Base-by-base conservation (phyloP, 2,797 vertebrate genomes). In the Lutjanus campechanus region DNA sequence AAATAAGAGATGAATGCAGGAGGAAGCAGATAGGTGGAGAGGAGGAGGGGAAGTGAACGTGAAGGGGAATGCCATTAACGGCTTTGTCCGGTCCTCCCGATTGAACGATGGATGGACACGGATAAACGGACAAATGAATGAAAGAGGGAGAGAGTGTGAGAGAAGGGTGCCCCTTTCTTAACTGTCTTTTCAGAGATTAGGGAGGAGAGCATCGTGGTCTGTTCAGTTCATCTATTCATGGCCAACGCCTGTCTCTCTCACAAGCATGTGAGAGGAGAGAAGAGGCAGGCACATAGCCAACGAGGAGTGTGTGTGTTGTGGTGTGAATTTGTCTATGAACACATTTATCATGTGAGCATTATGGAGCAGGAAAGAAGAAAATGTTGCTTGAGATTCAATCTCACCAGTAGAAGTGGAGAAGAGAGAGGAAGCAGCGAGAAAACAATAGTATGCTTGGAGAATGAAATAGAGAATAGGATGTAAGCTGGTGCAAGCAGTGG, bases 121-220 rank as follows among this genome's bases (percentile, higher is more conserved):
- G 85, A 93, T 89, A 89, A 91, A 88, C 41, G 77, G 86, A 92
- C 88, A 91, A 92, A 86, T 85, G 76, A 85, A 85, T 82, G 81
- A 91, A 92, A 84, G 88, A 81, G 76, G 71, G 86, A 86, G 85
- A 89, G 88, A 88, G 92, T 91, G 93, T 93, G 93, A 90, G 93
- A 93, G 93, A 89, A 90, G 85, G 88, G 88, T 92, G 91, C 91
- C 92, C 86, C 87, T 91, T 93, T 90, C 85, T 91, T 93, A 75
- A 89, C 89, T 86, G 81, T 92, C 92, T 86, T 91, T 95, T 86
- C 85, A 93, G 82, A 91, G 92, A 95, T 96, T 93, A 93, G 87
- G 77, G 88, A 91, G 91, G 87, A 92, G 91, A 91, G 90, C 87
- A 84, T 88, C 85, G 40, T 73, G 17, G 88, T 85, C 83, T 79